These are phyloP conservation scores for Mus musculus DNA, from an alignment of 2,113 vertebrate species.

Conservation along the genomic window DNA sequence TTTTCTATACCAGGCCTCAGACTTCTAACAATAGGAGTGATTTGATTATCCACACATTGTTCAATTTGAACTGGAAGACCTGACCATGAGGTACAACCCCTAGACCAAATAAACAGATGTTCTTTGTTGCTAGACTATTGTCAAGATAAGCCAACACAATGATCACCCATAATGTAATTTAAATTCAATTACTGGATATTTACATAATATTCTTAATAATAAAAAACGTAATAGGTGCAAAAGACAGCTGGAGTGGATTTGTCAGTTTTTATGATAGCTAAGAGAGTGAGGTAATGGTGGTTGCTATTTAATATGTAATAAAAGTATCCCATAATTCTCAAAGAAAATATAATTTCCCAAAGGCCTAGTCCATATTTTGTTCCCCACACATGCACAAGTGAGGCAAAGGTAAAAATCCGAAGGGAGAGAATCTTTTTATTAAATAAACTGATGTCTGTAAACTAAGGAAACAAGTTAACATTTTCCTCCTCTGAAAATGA, in stretches of 20 bases:
- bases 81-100: not conserved
- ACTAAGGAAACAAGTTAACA: conserved; percentile 69
- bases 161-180: conserved; percentile 73
- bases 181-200: conserved; percentile 70
- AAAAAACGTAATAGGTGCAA: conserved; percentile 81
- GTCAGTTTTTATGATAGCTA: conserved; percentile 67
- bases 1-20: conserved; percentile 35
- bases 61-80: conserved; percentile 48
- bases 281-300: conserved; percentile 61
- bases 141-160: conserved; percentile 77
- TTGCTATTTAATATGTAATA: conserved; percentile 58
- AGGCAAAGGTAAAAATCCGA: conserved; percentile 63
- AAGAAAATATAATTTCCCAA: conserved; percentile 36
- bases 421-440: conserved; percentile 68
- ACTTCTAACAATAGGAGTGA: not conserved
- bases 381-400: conserved; percentile 57
- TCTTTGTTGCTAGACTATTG: conserved; percentile 66
- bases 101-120: conserved; percentile 9
- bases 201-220: conserved; percentile 70
- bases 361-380: not conserved
- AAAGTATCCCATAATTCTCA: conserved; percentile 33
- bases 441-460: conserved; percentile 69
- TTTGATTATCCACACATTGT: not conserved
- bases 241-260: conserved; percentile 74
- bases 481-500: conserved; percentile 58